phyloP scores from a whole-genome alignment of 2,113 vertebrate species.

The Chascanopsetta lugubris region DNA sequence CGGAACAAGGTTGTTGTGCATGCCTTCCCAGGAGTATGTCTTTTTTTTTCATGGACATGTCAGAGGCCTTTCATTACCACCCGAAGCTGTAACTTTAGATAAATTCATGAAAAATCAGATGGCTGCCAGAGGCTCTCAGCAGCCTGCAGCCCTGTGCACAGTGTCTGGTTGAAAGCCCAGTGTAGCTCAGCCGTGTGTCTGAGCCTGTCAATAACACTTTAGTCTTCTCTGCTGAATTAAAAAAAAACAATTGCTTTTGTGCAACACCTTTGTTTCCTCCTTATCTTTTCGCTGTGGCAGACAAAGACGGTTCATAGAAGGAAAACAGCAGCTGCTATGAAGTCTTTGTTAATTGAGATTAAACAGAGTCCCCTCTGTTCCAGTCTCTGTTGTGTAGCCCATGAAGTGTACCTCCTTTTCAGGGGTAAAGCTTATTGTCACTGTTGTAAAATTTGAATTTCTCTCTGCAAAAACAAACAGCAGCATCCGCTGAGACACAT shows the following conservation, averaged over 20 bases:
- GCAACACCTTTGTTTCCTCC: slow-evolving; percentile 49
- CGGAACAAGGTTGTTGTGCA: slow-evolving; percentile 27
- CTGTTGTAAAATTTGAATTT: not conserved
- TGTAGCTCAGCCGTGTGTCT: slow-evolving; percentile 13
- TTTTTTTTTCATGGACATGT: slow-evolving; percentile 32
- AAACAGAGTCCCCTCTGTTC: slow-evolving; percentile 9
- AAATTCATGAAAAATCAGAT: slow-evolving; percentile 46
- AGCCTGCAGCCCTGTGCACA: slow-evolving; percentile 2
- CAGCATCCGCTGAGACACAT: too few species aligned
- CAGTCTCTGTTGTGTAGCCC: not conserved
- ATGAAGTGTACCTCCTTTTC: not conserved
- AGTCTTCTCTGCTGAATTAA: slow-evolving; percentile 49
- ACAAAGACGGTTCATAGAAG: slow-evolving; percentile 21
- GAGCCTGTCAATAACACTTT: slow-evolving; percentile 66
- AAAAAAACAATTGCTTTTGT: slow-evolving; percentile 53
- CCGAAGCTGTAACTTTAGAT: slow-evolving; percentile 45
- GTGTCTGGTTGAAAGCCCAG: slow-evolving; percentile 23
- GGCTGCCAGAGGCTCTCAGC: slow-evolving; percentile 41
- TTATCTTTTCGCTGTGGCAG: slow-evolving; percentile 54
- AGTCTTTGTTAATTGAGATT: slow-evolving; percentile 49
- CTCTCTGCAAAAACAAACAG: not conserved
- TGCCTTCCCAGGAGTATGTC: slow-evolving; percentile 26
- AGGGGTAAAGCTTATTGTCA: not conserved
- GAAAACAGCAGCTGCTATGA: slow-evolving; percentile 33
- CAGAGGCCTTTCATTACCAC: slow-evolving; percentile 43